Conservation (phyloP, 2,113 vertebrate genomes). For the Actinemys pallida region DNA sequence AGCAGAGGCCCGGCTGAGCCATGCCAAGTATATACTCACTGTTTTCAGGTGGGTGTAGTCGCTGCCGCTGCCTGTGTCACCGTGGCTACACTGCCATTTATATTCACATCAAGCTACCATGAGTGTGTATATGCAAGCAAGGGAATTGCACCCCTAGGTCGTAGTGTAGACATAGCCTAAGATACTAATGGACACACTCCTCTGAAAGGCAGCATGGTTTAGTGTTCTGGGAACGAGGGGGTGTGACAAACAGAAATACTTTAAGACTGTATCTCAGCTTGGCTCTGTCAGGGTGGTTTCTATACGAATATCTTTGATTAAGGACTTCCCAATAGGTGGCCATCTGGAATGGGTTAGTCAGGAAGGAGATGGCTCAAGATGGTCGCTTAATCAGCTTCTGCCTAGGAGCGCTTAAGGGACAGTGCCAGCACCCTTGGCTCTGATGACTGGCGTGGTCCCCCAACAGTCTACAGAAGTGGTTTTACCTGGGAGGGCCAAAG, state of each 20-base stretch:
- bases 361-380: background rate
- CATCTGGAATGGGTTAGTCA: background rate
- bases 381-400: background rate
- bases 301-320: background rate
- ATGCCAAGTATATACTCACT: background rate
- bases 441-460: background rate
- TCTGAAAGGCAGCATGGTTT: background rate
- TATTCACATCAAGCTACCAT: background rate
- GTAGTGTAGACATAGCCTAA: background rate
- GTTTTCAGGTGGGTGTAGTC: background rate
- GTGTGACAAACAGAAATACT: background rate
- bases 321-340: background rate
- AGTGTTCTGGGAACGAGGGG: background rate
- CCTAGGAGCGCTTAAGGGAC: background rate
- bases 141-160: background rate
- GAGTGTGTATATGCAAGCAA: background rate
- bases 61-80: background rate
- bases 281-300: background rate
- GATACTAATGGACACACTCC: background rate
- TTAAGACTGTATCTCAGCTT: background rate
- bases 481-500: background rate
- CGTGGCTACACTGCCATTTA: background rate
- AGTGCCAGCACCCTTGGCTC: background rate
- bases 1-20: too few species aligned
- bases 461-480: background rate